Conservation (phyloP, 2,113 vertebrate genomes). For the Onychostruthus taczanowskii region DNA sequence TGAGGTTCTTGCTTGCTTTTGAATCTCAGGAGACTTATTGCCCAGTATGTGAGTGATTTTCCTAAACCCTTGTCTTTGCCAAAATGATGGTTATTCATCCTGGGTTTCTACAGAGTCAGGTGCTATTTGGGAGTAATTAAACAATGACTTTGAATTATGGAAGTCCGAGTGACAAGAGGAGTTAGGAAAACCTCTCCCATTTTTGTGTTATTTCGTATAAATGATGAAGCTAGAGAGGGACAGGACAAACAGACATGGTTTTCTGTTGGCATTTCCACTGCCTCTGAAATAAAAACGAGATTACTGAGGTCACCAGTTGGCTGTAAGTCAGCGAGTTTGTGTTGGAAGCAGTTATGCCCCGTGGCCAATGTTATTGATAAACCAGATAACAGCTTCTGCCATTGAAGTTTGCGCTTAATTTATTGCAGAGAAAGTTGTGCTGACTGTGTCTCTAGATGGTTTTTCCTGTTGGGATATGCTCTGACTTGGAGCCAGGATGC, state of each 20-base stretch:
- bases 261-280: neutral
- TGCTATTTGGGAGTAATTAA: neutral
- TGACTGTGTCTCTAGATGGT: neutral
- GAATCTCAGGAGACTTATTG: neutral
- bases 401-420: neutral
- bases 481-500: neutral
- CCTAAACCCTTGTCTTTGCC: neutral
- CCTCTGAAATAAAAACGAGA: neutral
- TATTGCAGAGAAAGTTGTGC: neutral
- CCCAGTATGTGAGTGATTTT: neutral
- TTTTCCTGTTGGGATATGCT: neutral
- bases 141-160: neutral
- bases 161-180: neutral
- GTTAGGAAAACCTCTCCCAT: neutral
- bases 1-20: neutral
- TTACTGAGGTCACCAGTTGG: neutral
- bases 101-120: neutral
- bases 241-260: neutral
- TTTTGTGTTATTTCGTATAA: neutral
- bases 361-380: neutral
- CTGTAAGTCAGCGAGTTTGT: neutral
- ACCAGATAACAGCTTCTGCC: neutral
- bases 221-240: neutral
- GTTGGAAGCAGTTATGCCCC: neutral
- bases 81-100: neutral